Base-by-base conservation (phyloP, 2,113 vertebrate species). In the Pelmatolapia mariae region DNA sequence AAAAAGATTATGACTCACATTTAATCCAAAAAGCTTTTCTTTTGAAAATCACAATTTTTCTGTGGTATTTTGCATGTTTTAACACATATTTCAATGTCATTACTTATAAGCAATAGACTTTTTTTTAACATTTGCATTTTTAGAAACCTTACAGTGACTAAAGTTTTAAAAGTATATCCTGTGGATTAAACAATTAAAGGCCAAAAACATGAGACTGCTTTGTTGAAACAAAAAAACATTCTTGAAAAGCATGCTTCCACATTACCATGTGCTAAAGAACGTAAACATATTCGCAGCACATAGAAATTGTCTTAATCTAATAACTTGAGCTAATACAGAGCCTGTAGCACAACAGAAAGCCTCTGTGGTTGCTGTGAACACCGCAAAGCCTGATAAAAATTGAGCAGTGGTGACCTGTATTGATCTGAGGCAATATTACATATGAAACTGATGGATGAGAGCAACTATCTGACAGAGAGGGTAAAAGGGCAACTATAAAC, bases 381-480 rank as follows among this genome's bases (percentile, higher is more conserved):
- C 81, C 3, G 8, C 73, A 18, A 10, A 82, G 85, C 82, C 85
- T 38, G 56, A 63, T 84, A 82, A 90, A 88, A 45, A 26, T 76
- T 87, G 87, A 87, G 89, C 87, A 86, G 76, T 86, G 24, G 33
- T 92, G 94, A 93, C 93, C 91, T 53, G 90, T 86, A 94, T 95
- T 86, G 93, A 95, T 94, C 89, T 2, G 85, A 90, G 89, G 86
- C 89, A 91, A 94, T 94, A 94, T 93, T 95, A 92, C 89, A 90
- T 86, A 92, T 88, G 85, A 95, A 90, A 84, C 91, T 92, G 94
- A 94, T 89, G 87, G 93, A 94, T 88, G 91, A 82, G 92, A 86
- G 89, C 89, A 61, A 78, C 73, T 73, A 89, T 93, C 73, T 88
- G 94, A 94, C 93, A 94, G 87, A 57, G 81, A 81, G 93, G 92